These are phyloP conservation scores for Oscheius sp. DNA, from an alignment of 2,888 invertebrate genomes.

Conservation along the genomic window DNA sequence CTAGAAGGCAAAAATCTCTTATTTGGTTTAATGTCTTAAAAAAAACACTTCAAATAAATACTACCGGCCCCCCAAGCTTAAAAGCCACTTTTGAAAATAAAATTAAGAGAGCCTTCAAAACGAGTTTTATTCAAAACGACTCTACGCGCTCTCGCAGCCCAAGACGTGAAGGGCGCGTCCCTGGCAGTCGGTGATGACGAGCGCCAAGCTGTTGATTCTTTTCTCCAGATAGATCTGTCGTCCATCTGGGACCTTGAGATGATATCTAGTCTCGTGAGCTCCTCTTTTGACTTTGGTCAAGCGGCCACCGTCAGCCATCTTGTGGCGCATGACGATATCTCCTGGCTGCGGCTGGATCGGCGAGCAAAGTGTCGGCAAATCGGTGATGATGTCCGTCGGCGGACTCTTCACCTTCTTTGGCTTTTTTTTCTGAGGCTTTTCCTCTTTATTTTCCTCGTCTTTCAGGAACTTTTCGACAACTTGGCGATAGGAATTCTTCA, in stretches of 20 bases:
- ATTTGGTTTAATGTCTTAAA: no score
- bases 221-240: not conserved
- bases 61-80: no score
- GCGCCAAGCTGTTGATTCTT: not conserved
- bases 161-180: not conserved
- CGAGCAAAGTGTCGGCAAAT: conserved; percentile 1
- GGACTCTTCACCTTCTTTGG: not conserved
- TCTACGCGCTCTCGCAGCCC: not conserved
- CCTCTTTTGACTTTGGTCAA: not conserved
- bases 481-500: no score
- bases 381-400: not conserved
- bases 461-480: no score
- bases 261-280: not conserved
- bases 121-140: not conserved
- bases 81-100: no score
- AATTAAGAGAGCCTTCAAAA: no score
- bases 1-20: no score
- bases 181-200: not conserved
- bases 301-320: not conserved
- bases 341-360: conserved; percentile 2
- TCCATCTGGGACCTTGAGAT: not conserved
- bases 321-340: not conserved
- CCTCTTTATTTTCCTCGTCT: no score
- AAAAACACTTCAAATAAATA: no score
- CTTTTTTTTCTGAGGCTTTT: no score